These are phyloP conservation scores for Cyprinodon tularosa DNA, from an alignment of 2,113 vertebrate genomes.

Conservation along the genomic window DNA sequence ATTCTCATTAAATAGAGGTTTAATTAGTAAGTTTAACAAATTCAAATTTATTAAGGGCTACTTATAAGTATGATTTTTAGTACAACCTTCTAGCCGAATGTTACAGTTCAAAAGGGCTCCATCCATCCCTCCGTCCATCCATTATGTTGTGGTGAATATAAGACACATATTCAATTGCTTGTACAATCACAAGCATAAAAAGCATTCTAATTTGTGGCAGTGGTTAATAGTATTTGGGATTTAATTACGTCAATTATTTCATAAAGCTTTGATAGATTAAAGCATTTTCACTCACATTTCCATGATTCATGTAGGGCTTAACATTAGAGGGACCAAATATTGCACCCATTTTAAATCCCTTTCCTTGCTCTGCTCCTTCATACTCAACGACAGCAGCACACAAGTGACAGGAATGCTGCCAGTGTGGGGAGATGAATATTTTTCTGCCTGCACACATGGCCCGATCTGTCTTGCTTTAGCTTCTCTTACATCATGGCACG, in stretches of 20 bases:
- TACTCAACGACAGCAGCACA: constrained; percentile 10
- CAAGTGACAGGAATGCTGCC: constrained; percentile 34
- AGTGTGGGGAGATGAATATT: constrained; percentile 31
- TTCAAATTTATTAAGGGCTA: too few relatives aligned
- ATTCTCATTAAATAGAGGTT: too few relatives aligned
- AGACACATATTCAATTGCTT: background rate
- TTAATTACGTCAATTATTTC: background rate
- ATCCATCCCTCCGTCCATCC: background rate
- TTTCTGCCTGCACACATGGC: constrained; percentile 55
- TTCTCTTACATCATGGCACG: constrained; percentile 62
- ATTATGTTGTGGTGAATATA: background rate
- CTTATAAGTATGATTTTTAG: background rate
- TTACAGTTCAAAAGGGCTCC: background rate
- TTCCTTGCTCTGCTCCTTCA: constrained; percentile 2
- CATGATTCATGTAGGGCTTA: background rate
- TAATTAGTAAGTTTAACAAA: too few relatives aligned
- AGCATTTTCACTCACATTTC: background rate
- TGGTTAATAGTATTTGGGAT: background rate
- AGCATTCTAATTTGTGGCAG: background rate
- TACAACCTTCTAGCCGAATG: background rate
- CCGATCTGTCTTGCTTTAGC: constrained; percentile 56
- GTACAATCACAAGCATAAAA: background rate
- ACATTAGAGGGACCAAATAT: constrained; percentile 1
- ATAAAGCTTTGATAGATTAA: background rate
- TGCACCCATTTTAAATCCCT: background rate